A percentile compares a stretch with the other conserved stretches of the same genome.
Evolutionary conservation across 2,888 invertebrate genomes (phyloP).

Genomic region (Trichogramma dendrolimi): DNA sequence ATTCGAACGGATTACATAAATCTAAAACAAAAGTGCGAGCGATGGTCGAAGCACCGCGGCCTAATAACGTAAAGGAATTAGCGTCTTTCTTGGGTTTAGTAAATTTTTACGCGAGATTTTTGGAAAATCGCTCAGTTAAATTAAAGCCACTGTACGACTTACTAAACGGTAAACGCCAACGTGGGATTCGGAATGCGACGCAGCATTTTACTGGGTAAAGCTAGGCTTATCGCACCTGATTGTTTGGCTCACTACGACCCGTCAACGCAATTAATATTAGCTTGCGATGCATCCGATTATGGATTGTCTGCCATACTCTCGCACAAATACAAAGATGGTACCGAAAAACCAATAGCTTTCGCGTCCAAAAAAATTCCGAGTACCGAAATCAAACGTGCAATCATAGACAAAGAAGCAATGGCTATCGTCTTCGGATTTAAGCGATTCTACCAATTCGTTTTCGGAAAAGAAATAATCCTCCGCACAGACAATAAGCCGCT

Average conservation of each 20-base stretch:
- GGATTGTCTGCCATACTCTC: conserved; percentile 24
- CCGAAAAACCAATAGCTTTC: conserved; percentile 25
- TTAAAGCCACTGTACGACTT: conserved; percentile 25
- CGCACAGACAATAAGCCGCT: conserved; percentile 45
- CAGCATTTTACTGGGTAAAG: conserved; percentile 27
- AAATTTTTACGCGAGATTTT: conserved; percentile 17
- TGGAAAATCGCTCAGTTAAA: background rate
- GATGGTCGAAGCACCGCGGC: conserved; percentile 5
- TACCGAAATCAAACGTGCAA: conserved; percentile 22
- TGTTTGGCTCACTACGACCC: conserved; percentile 26
- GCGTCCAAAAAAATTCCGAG: conserved; percentile 19
- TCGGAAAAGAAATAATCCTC: conserved; percentile 31
- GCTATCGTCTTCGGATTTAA: conserved; percentile 3
- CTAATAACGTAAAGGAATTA: conserved; percentile 7
- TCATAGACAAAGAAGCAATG: conserved; percentile 29
- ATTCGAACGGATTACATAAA: conserved; percentile 32
- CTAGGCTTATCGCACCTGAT: conserved; percentile 21
- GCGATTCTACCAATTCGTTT: conserved; percentile 20
- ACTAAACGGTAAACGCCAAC: conserved; percentile 5
- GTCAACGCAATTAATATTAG: conserved; percentile 19
- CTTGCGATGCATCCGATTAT: conserved; percentile 27
- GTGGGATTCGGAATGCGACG: conserved; percentile 23
- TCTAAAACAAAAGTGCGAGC: conserved; percentile 10
- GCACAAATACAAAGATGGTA: conserved; percentile 18
- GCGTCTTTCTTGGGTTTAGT: conserved; percentile 6